Conservation (phyloP, 2,888 invertebrate species). For the Odontocolon sp. region DNA sequence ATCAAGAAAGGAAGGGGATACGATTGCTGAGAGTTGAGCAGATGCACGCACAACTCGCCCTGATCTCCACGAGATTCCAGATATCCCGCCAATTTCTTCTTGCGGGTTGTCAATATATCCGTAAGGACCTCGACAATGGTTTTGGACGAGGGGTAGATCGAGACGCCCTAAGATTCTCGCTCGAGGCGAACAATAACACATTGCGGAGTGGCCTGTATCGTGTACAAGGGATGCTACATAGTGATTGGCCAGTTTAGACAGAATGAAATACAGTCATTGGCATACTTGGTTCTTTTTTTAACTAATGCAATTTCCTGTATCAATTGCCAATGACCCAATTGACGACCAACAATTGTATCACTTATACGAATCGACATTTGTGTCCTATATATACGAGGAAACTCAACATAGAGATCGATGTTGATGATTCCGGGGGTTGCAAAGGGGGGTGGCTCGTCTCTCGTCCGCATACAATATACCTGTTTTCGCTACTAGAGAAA, state of each 20-base stretch:
- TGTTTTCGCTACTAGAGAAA: constrained; percentile 61
- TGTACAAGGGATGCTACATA: no score
- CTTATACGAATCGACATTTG: no score
- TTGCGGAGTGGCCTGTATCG: no score
- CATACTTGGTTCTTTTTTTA: no score
- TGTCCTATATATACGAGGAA: not conserved
- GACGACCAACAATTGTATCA: no score
- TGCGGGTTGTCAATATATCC: constrained; percentile 75
- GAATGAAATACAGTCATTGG: no score
- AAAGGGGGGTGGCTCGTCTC: constrained; percentile 53
- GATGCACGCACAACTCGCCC: constrained; percentile 26
- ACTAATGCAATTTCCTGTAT: no score
- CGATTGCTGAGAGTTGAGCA: constrained; percentile 28
- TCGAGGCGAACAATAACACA: constrained; percentile 76
- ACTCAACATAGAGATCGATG: not conserved
- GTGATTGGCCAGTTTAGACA: no score
- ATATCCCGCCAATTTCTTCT: constrained; percentile 77
- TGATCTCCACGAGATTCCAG: constrained; percentile 65
- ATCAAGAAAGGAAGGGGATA: not conserved
- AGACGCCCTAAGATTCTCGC: constrained; percentile 69
- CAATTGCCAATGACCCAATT: no score
- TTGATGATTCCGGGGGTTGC: constrained; percentile 6
- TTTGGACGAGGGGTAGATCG: constrained; percentile 62
- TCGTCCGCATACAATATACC: constrained; percentile 42
- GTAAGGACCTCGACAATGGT: constrained; percentile 73